phyloP scores from a whole-genome alignment of 1,140 invertebrate genomes.

The fruit fly (Drosophila melanogaster) region Release_6_plus_ISO1_MT NT_033777.3:11454001-11454500 shows the following conservation, averaged over 20 bases:
- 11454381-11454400: conserved; percentile 33
- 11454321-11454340: conserved; percentile 64
- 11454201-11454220: conserved; percentile 35
- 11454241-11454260: conserved; percentile 13
- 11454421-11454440: conserved; percentile 42
- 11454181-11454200: conserved; percentile 21
- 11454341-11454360: conserved; percentile 39
- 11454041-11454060: conserved; percentile 20
- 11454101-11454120: conserved; percentile 18
- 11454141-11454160: conserved; percentile 53
- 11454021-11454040: conserved; percentile 16
- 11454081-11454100: conserved; percentile 10
- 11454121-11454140: conserved; percentile 37
- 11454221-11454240: conserved; percentile 75
- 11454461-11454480: conserved; percentile 25
- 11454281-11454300: conserved; percentile 32
- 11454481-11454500: conserved; percentile 31
- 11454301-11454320: conserved; percentile 38
- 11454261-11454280: conserved; percentile 46
- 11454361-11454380: conserved; percentile 14
- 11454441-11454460: conserved; percentile 35
- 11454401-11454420: conserved; percentile 41
- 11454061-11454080: conserved; percentile 14
- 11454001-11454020: conserved; percentile 18
- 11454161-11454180: conserved; percentile 21